These are phyloP conservation scores for Nemurella pictetii DNA, from an alignment of 2,888 invertebrate genomes.

Conservation along the genomic window DNA sequence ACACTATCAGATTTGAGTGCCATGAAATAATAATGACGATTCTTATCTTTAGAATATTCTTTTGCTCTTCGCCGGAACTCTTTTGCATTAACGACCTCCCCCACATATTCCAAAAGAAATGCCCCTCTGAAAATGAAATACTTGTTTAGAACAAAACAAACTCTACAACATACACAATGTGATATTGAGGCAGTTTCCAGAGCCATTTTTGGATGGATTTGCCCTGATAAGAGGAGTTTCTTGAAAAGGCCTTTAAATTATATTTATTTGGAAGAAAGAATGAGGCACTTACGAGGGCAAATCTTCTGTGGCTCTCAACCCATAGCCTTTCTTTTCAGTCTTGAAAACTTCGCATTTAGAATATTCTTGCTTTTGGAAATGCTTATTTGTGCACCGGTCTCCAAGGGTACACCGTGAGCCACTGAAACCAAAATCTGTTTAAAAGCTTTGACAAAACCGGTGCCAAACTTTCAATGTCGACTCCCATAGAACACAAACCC, in stretches of 20 bases:
- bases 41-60: constrained; percentile 86
- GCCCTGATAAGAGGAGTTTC: too few relatives aligned
- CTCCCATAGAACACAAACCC: too few relatives aligned
- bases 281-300: constrained; percentile 66
- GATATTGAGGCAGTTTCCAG: too few relatives aligned
- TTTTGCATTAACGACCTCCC: constrained; percentile 90
- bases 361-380: constrained; percentile 87
- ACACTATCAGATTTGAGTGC: constrained; percentile 89
- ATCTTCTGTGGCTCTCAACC: constrained; percentile 76
- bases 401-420: constrained; percentile 87
- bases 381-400: constrained; percentile 90
- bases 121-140: constrained; percentile 67
- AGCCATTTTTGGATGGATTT: too few relatives aligned
- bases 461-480: too few relatives aligned
- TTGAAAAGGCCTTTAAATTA: not conserved
- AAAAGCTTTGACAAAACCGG: not conserved
- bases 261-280: constrained; percentile 17
- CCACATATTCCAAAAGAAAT: constrained; percentile 98
- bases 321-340: constrained; percentile 95
- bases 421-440: constrained; percentile 58
- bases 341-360: constrained; percentile 83
- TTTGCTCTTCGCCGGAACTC: constrained; percentile 88
- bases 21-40: constrained; percentile 97
- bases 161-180: too few relatives aligned
- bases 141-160: too few relatives aligned